Conservation (phyloP, 2,113 vertebrate species). For the Baryphthengus martii region DNA sequence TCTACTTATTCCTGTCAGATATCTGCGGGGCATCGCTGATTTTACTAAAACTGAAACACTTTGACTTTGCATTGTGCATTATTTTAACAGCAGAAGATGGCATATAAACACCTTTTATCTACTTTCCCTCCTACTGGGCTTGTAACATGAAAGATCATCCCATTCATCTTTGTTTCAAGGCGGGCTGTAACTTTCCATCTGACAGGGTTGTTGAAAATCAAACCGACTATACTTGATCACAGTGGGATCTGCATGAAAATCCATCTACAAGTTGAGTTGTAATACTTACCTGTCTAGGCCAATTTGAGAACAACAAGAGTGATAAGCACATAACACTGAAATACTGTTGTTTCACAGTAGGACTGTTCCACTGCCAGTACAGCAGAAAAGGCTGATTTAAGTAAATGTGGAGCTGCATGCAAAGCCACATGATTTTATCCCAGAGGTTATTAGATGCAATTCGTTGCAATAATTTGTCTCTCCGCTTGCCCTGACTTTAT, state of each 20-base stretch:
- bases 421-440: neutral
- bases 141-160: conserved; percentile 51
- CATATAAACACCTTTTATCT: conserved; percentile 62
- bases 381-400: neutral
- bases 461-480: neutral
- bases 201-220: conserved; percentile 52
- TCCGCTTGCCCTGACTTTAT: neutral
- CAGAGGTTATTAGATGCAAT: neutral
- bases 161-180: conserved; percentile 46
- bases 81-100: conserved; percentile 52
- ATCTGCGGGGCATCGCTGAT: neutral
- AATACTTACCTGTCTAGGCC: conserved; percentile 53
- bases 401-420: neutral
- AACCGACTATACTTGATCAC: conserved; percentile 59
- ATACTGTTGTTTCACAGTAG: conserved; percentile 44
- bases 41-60: neutral
- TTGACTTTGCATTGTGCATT: conserved; percentile 34
- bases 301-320: conserved; percentile 58
- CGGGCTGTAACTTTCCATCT: conserved; percentile 31
- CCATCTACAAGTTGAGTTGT: conserved; percentile 49
- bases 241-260: conserved; percentile 64
- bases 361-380: neutral
- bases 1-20: neutral
- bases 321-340: conserved; percentile 42
- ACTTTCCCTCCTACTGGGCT: conserved; percentile 43